Evolutionary conservation across 2,113 vertebrate genomes (phyloP).

Genomic region (Leucosticte australis): DNA sequence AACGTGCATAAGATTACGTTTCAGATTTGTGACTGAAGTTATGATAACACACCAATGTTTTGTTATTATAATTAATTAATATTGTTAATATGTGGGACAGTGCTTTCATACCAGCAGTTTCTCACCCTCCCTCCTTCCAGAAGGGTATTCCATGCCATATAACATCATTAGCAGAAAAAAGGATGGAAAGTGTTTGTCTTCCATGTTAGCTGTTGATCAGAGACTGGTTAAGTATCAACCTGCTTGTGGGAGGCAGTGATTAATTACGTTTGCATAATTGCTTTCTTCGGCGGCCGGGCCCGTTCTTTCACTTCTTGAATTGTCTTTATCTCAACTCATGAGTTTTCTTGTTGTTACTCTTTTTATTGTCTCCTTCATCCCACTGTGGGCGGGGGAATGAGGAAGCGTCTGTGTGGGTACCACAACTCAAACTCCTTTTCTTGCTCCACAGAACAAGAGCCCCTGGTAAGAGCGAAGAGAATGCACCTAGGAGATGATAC

Average conservation of each 20-base stretch:
- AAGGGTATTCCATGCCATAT: neutral
- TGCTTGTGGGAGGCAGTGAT: neutral
- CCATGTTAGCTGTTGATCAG: neutral
- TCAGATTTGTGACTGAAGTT: neutral
- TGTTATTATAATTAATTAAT: neutral
- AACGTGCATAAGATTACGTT: fast-evolving
- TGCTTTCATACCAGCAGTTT: neutral
- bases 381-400: fast-evolving
- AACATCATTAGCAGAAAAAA: neutral
- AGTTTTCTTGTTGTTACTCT: neutral
- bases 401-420: neutral
- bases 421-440: neutral
- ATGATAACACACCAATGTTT: neutral
- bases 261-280: neutral
- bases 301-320: neutral
- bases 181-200: neutral
- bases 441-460: neutral
- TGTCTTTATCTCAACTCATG: neutral
- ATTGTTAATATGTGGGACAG: neutral
- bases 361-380: neutral
- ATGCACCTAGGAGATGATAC: fast-evolving
- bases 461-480: neutral
- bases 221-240: neutral
- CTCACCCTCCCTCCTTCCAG: neutral
- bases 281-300: too few species aligned